Base-by-base conservation (phyloP, 1,140 invertebrate species). In the Drosophila yakuba region DNA sequence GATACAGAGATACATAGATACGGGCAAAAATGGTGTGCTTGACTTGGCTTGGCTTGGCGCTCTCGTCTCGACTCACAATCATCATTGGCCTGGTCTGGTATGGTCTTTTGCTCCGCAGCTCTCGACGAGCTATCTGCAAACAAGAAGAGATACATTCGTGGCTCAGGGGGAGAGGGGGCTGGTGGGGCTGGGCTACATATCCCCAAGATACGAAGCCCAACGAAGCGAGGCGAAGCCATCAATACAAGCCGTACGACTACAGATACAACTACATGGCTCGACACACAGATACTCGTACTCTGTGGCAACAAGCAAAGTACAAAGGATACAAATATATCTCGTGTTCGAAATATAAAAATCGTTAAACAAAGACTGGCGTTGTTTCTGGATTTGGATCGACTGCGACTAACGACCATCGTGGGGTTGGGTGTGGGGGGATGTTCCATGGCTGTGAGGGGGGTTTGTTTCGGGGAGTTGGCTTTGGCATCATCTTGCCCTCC, bases 271-370 rank as follows among this genome's bases (percentile, higher is more conserved):
- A n/a, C 61, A 39, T 39, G 38, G 39, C 48, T 20, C 64, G 38
- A 64, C 56, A 57, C 50, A 78, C 67, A 62, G 43, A 78, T 58
- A 59, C 61, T 57, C 45, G 47, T 55, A 25, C 68, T 58, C 68
- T 71, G 64, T 71, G 80, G 60, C 76, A 89, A 88, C 80, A 84
- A 80, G 76, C 80, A 74, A 82, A 86, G 88, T 77, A 88, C 86
- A 89, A 89, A 89, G 83, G 84, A 89, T 89, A 89, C 84, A 89
- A 89, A 89, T 89, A 89, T 89, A 89, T 84, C 85, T 89, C 84
- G 73, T 89, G 85, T 89, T 90, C 85, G 81, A 89, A 88, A 88
- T 89, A 88, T 84, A 88, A 88, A 88, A 88, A 88, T 88, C 84
- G 84, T 88, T 88, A 88, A 89, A 88, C 84, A 88, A 88, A 88